These are phyloP conservation scores for Euplagia quadripunctaria DNA, from an alignment of 2,888 invertebrate genomes.

Conservation along the genomic window DNA sequence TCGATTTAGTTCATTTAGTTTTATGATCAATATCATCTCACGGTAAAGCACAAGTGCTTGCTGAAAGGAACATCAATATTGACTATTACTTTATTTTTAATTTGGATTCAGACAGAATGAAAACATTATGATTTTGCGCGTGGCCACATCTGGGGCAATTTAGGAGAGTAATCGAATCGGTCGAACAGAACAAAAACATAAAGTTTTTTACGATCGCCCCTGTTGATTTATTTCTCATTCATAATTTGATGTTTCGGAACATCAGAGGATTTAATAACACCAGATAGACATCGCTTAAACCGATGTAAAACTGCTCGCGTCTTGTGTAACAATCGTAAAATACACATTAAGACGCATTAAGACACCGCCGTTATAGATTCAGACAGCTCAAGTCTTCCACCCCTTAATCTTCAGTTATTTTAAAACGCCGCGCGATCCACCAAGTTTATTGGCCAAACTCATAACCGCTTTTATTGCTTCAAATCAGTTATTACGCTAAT, in stretches of 20 bases:
- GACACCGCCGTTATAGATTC: conserved; percentile 73
- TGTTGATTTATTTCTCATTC: conserved; percentile 86
- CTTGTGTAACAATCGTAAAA: conserved; percentile 87
- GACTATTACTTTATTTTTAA: conserved; percentile 63
- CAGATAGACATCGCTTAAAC: conserved; percentile 84
- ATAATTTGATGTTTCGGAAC: conserved; percentile 86
- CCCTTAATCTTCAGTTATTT: conserved; percentile 85
- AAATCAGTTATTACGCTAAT: conserved; percentile 82
- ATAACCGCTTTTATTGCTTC: conserved; percentile 82
- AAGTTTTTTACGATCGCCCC: conserved; percentile 83
- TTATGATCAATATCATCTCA: conserved; percentile 51
- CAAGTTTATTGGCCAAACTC: conserved; percentile 82
- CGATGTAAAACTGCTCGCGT: conserved; percentile 82
- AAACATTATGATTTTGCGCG: conserved; percentile 72
- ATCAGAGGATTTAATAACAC: conserved; percentile 85
- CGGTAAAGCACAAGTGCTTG: conserved; percentile 49
- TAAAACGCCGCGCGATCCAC: conserved; percentile 78
- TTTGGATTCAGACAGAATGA: conserved; percentile 62
- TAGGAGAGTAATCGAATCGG: conserved; percentile 77
- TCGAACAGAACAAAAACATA: conserved; percentile 83
- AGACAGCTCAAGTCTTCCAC: conserved; percentile 74
- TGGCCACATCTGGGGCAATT: conserved; percentile 80
- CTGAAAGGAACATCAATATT: conserved; percentile 53
- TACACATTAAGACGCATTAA: conserved; percentile 87
- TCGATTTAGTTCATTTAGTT: conserved; percentile 46